Base-by-base conservation (phyloP, 2,797 vertebrate genomes). In the Channallabes apus region DNA sequence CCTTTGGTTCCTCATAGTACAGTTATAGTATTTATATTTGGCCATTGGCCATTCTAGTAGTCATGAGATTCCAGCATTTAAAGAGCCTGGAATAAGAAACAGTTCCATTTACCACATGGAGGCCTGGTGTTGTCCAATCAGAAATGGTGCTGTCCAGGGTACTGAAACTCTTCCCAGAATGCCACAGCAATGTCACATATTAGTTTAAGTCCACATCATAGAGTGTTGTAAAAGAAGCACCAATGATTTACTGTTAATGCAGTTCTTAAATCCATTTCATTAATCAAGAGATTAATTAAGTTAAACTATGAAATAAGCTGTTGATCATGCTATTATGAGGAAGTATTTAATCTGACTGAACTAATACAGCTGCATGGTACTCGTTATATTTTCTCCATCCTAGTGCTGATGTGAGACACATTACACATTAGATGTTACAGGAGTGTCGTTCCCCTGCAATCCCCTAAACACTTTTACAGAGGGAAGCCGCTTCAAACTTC, bases 121-220 rank as follows among this genome's bases (percentile, higher is more conserved):
- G 18, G 67, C 59, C 68, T 80, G 46, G 61, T 87, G 27, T 41
- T 82, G 78, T 86, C 82, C 80, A 85, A 90, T 88, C 83, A 86
- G 78, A 54, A 67, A 64, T 5, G 75, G 58, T 72, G 86, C 90
- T 90, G 87, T 90, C 90, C 90, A 86, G 54, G 90, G 90, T 90
- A 82, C 90, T 90, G 90, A 90, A 89, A 69, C 84, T 67, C 82
- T 89, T 88, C 87, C 88, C 85, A 87, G 84, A 68, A 85, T 79
- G 72, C 67, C 82, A 84, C 81, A 81, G 80, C 58, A 58, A 86
- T 81, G 84, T 88, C 78, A 82, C 62, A 54, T 79, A 54, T 67
- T 51, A 67, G 67, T 54, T 67, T 80, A 9, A 51, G 18, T 67
- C n/a, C 67, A 67, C n/a, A 32, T 80, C 62, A 22, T 27, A 1